phyloP scores from a whole-genome alignment of 2,888 invertebrate species.

The Tetragnatha montana region DNA sequence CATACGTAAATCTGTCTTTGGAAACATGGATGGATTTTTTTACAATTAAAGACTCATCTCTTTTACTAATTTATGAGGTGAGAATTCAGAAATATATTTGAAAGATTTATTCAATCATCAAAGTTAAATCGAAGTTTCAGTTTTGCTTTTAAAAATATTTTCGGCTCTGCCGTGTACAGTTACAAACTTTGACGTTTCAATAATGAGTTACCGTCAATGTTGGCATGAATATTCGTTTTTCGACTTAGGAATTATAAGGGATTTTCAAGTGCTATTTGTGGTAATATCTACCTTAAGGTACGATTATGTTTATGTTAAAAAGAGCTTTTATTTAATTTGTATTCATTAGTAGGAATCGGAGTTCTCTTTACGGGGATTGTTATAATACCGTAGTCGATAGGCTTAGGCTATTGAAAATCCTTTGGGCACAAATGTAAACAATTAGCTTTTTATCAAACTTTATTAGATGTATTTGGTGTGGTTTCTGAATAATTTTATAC shows the following conservation, averaged over 20 bases:
- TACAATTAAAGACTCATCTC: constrained; percentile 41
- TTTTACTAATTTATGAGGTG: constrained; percentile 52
- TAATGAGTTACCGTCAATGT: constrained; percentile 57
- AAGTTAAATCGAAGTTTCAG: constrained; percentile 5
- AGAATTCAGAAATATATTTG: constrained; percentile 36
- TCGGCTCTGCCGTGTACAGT: constrained; percentile 43
- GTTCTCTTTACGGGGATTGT: not conserved
- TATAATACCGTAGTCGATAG: constrained; percentile 57
- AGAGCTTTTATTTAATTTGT: not conserved
- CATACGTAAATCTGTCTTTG: constrained; percentile 60
- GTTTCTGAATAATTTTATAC: no score
- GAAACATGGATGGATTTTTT: constrained; percentile 63
- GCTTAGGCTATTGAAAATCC: constrained; percentile 60
- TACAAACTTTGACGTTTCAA: constrained; percentile 69
- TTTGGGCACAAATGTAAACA: constrained; percentile 58
- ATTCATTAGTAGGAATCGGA: not conserved
- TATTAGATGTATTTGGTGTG: not conserved
- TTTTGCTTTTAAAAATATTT: constrained; percentile 28
- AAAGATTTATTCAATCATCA: not conserved
- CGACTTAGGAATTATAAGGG: not conserved
- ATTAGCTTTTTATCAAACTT: constrained; percentile 16
- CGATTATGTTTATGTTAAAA: no score
- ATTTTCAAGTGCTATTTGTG: not conserved
- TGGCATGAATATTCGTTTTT: constrained; percentile 50
- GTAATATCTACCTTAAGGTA: no score